phyloP scores from a whole-genome alignment of 2,113 vertebrate species.

The Nestor notabilis region DNA sequence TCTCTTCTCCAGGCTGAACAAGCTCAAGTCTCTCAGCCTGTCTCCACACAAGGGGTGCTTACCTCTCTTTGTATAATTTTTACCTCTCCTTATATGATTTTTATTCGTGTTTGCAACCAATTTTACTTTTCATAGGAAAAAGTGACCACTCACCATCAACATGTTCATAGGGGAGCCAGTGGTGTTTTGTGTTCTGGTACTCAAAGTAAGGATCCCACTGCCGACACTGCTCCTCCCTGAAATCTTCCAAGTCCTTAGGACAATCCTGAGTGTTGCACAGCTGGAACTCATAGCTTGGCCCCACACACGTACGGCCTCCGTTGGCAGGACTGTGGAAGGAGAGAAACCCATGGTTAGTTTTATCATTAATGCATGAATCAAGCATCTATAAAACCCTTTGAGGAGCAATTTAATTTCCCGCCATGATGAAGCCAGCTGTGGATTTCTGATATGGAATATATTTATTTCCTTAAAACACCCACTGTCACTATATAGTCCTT shows the following conservation, averaged over 20 bases:
- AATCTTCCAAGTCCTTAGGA: constrained; percentile 85
- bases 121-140: neutral
- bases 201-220: constrained; percentile 88
- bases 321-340: constrained; percentile 86
- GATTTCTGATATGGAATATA: neutral
- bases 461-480: accelerated
- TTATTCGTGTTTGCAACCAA: neutral
- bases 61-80: neutral
- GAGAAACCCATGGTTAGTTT: neutral
- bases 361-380: neutral
- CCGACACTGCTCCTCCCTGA: constrained; percentile 90
- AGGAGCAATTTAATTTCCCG: neutral
- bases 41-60: neutral
- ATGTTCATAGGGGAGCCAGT: constrained; percentile 96
- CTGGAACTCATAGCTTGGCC: constrained; percentile 89
- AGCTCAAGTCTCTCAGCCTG: neutral
- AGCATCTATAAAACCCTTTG: neutral
- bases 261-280: constrained; percentile 91
- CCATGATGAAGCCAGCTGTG: neutral
- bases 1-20: neutral
- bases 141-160: constrained; percentile 80
- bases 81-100: neutral
- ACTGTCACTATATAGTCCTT: neutral
- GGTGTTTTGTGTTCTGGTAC: constrained; percentile 86
- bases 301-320: constrained; percentile 87